Base-by-base conservation (phyloP, 2,888 invertebrate genomes). In the Abrostola tripartita region DNA sequence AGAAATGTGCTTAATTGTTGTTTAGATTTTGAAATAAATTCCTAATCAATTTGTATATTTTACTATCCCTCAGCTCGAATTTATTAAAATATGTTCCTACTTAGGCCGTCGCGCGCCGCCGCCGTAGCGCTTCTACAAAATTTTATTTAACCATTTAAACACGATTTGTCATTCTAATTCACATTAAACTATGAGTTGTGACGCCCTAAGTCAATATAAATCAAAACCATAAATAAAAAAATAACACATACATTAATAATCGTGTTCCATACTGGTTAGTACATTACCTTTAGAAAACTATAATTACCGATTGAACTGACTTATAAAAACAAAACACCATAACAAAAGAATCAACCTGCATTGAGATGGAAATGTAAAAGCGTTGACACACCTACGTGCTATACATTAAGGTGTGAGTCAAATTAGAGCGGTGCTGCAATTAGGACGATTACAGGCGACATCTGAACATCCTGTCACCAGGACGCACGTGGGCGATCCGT, bases 341-440 rank as follows among this genome's bases (percentile, higher is more conserved):
- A 76, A 88, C 87, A 88, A 88, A 86, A 86, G 85, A 86, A 86
- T 85, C 77, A 78, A 78, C 79, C 74, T 68, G 69, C 85, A 88
- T 85, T 90, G 82, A 88, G 78, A 88, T 87, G 88, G 86, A 86
- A 85, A 87, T 87, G 68, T 79, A 74, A 81, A 79, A 76, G 82
- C 75, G 74, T 74, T 47, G 61, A 70, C 68, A 85, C 90, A 85
- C 90, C 87, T 88, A 88, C 89, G 76, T 79, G 58, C 38, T 62
- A 41, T 42, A 68, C 71, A 77, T 75, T 71, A 83, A 82, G 85
- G 85, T 82, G 87, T 73, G 88, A 80, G 86, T 80, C 81, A 89
- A 90, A 91, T 92, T 89, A 87, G 85, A 86, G 86, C 78, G 84
- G 82, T 84, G 81, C 81, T 84, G 86, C 85, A 93, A 93, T 93